Evolutionary conservation across 2,797 vertebrate genomes (phyloP).

Genomic region (Pseudochirops cupreus): DNA sequence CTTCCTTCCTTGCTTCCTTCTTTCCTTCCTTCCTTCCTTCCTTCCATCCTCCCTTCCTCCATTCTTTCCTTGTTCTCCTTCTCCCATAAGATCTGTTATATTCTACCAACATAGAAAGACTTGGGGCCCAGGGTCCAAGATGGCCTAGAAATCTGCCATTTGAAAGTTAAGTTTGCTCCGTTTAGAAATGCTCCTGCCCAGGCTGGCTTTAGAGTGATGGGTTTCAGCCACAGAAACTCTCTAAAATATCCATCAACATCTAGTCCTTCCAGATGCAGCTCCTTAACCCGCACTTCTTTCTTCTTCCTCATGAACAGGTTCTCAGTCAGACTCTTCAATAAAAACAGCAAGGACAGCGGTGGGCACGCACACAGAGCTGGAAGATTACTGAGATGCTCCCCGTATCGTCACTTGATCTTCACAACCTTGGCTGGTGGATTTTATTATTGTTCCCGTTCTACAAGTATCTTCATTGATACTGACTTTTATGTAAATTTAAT

Average conservation of each 20-base stretch:
- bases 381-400: too few relatives aligned
- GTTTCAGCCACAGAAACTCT: background rate
- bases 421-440: background rate
- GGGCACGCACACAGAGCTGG: too few relatives aligned
- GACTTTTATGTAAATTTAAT: background rate
- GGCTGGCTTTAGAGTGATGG: background rate
- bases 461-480: too few relatives aligned
- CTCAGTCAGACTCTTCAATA: background rate
- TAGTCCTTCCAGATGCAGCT: background rate
- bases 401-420: too few relatives aligned
- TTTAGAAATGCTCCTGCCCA: background rate
- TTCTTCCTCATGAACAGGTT: background rate
- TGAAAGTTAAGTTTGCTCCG: background rate
- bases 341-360: too few relatives aligned
- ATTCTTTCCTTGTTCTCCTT: background rate
- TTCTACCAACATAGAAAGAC: background rate
- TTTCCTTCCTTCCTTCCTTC: too few relatives aligned
- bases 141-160: background rate
- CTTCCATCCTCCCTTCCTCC: too few relatives aligned
- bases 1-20: background rate
- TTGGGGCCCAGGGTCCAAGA: background rate
- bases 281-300: fast-evolving
- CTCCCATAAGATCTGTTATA: background rate
- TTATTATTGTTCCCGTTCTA: background rate
- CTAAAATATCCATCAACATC: background rate